Base-by-base conservation (phyloP, 1,140 invertebrate species). In the Schlechtendalia chinensis region DNA sequence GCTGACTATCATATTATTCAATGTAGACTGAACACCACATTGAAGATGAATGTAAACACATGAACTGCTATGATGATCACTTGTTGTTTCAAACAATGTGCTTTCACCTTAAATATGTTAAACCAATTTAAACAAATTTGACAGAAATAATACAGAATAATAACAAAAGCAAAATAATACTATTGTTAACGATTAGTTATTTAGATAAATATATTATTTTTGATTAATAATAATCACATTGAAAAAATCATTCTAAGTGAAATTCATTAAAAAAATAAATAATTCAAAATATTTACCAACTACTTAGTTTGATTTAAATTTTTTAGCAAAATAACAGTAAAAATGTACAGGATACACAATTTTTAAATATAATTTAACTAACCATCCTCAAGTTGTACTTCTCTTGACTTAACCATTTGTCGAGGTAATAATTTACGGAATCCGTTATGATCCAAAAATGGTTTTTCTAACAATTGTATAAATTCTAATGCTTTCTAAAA, bases 41-140 rank as follows among this genome's bases (percentile, higher is more conserved):
- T 98, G 95, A 85, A 94, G 95, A 86, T 97, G 97, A 0, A 93
- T 87, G 84, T 93, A 91, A 27, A 94, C 90, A 84, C 95, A 95
- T 14, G 95, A 96, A 85, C 91, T 94, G 84, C 91, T 92, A 86
- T 98, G 96, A 29, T 94, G 90, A 19, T 89, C 87, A 87, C 97
- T 96, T 80, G 91, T 88, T 1, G 90, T 88, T 84, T 92, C 88
- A 81, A 6, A 79, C 29, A 79, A 63, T 27, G 58, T 29, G 5
- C 4, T 92, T 91, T 79, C 75, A 47, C 58, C 75, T 79, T 10
- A 59, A 77, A 58, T 45, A 45, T 67, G 22, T 22, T 16, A 4
- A 39, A 39, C 8, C 32, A 39, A 39, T 39, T 8, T 4, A 39
- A 39, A 39, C n/a, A n/a, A n/a, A n/a, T n/a, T n/a, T n/a, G n/a